These are phyloP conservation scores for Nephrotoma flavescens DNA, from an alignment of 2,888 invertebrate genomes.

Conservation along the genomic window DNA sequence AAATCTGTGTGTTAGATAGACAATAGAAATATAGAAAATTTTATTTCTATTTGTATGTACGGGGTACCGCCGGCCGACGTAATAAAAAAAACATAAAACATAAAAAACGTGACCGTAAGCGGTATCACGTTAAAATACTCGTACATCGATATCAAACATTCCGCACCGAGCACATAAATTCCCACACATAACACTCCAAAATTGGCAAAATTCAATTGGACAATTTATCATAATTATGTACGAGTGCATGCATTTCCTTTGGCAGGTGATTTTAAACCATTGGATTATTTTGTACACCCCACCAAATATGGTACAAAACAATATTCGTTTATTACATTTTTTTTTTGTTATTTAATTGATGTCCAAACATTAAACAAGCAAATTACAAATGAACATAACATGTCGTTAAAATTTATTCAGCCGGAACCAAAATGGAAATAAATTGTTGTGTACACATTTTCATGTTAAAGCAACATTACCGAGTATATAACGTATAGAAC, in stretches of 20 bases:
- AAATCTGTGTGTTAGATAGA: background rate
- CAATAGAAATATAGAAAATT: background rate
- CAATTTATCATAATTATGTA: background rate
- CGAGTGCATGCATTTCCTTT: background rate
- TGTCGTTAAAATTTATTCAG: background rate
- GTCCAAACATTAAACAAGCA: background rate
- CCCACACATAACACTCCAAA: background rate
- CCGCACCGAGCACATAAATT: background rate
- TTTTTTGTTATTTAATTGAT: background rate
- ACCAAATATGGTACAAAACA: background rate
- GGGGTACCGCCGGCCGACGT: background rate
- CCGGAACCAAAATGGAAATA: background rate
- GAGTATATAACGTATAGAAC: background rate
- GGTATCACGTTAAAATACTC: background rate
- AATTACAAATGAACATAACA: background rate
- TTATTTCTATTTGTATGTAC: background rate
- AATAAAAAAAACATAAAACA: background rate
- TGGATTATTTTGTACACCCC: background rate
- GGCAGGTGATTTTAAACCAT: background rate
- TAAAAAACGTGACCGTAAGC: background rate
- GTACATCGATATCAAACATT: background rate
- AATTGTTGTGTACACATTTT: background rate
- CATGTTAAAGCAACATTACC: background rate
- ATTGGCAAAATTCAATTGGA: background rate
- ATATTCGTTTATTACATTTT: background rate